Percentiles rank a stretch among this genome's conserved stretches.
Conservation (phyloP, 2,888 invertebrate species). For the Micoletzkya japonica region DNA sequence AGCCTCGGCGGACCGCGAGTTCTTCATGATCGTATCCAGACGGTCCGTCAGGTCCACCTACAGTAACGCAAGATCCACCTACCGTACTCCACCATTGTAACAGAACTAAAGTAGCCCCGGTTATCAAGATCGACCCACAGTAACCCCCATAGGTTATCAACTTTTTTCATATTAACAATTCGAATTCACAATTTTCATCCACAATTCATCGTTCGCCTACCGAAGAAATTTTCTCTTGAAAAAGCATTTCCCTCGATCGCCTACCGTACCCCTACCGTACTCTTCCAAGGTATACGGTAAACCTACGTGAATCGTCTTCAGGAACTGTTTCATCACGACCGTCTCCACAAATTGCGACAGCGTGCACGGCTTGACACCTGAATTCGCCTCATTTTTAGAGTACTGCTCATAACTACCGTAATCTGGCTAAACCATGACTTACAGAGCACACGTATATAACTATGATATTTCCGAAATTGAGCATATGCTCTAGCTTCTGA, state of each 20-base stretch:
- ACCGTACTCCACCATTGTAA: neutral
- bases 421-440: too few relatives aligned
- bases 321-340: conserved; percentile 25
- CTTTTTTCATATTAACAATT: neutral
- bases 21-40: conserved; percentile 22
- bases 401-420: too few relatives aligned
- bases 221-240: too few relatives aligned
- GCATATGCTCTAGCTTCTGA: too few relatives aligned
- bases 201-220: neutral
- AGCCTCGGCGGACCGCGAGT: conserved; percentile 15
- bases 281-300: too few relatives aligned
- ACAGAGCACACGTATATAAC: too few relatives aligned
- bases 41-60: conserved; percentile 23
- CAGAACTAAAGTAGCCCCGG: too few relatives aligned
- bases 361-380: conserved; percentile 27
- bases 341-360: conserved; percentile 24
- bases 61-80: neutral
- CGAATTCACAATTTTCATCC: neutral
- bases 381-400: too few relatives aligned
- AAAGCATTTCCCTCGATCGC: neutral
- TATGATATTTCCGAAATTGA: too few relatives aligned
- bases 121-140: too few relatives aligned
- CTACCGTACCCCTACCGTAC: neutral
- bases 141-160: too few relatives aligned
- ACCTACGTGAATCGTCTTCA: conserved; percentile 15